phyloP scores from a whole-genome alignment of 2,797 vertebrate species.

The Leptoclinus maculatus region DNA sequence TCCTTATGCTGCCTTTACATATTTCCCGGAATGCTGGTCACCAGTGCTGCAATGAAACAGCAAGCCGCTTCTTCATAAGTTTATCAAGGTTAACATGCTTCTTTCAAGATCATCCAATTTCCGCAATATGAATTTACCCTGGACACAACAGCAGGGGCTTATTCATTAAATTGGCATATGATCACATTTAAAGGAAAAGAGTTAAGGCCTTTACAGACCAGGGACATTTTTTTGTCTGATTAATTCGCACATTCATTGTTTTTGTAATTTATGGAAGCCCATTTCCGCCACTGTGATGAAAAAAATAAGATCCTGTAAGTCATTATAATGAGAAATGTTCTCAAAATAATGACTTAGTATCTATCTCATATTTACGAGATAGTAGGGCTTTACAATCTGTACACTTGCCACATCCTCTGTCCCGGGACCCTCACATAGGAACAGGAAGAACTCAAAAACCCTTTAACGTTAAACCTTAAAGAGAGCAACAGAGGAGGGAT shows the following conservation, averaged over 20 bases:
- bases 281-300: no score
- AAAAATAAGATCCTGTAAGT: no score
- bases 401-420: no score
- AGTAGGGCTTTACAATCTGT: no score
- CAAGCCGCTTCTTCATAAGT: not conserved
- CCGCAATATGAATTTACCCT: slow-evolving; percentile 12
- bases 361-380: no score
- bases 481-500: no score
- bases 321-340: no score
- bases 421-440: no score
- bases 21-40: not conserved
- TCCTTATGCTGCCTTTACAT: not conserved
- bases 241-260: not conserved
- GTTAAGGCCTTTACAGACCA: not conserved
- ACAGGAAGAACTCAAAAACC: no score
- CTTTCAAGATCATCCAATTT: slow-evolving; percentile 6
- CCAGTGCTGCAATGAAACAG: not conserved
- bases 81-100: not conserved
- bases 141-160: not conserved
- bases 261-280: no score
- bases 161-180: slow-evolving; percentile 24
- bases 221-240: not conserved
- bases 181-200: slow-evolving; percentile 6
- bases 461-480: no score
- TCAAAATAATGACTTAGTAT: no score